Conservation (phyloP, 2,797 vertebrate species). For the Poeciliopsis gracilis region DNA sequence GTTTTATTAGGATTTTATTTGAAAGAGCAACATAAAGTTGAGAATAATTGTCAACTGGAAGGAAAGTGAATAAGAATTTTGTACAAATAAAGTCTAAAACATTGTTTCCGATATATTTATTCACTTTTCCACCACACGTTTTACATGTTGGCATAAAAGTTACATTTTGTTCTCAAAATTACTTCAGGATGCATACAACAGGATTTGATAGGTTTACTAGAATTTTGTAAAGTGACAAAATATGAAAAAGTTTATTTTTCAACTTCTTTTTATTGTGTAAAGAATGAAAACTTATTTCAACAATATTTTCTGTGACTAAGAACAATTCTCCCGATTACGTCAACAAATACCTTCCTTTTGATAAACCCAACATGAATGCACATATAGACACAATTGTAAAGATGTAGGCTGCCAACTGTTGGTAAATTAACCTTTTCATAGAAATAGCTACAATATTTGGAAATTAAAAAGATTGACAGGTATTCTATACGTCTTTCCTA, state of each 20-base stretch:
- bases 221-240: background rate
- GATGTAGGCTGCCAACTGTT: background rate
- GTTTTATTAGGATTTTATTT: background rate
- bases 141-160: background rate
- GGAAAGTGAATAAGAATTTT: background rate
- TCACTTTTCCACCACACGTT: background rate
- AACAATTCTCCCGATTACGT: slow-evolving; percentile 8
- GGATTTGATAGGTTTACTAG: background rate
- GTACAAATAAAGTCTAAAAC: background rate
- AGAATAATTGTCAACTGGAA: background rate
- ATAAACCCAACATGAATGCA: slow-evolving; percentile 8
- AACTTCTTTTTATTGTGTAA: background rate
- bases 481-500: background rate
- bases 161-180: background rate
- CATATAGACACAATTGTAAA: slow-evolving; percentile 5
- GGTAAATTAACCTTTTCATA: background rate
- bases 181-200: background rate
- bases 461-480: slow-evolving; percentile 6
- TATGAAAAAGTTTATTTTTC: background rate
- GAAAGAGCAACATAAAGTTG: background rate
- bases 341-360: background rate
- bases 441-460: slow-evolving; percentile 9
- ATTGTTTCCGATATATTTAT: background rate
- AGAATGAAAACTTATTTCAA: background rate
- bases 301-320: background rate